Evolutionary conservation across 1,140 invertebrate species (phyloP), one percentile per base, ranked within the genome.

Genomic region (Paraescarpia echinospica): DNA sequence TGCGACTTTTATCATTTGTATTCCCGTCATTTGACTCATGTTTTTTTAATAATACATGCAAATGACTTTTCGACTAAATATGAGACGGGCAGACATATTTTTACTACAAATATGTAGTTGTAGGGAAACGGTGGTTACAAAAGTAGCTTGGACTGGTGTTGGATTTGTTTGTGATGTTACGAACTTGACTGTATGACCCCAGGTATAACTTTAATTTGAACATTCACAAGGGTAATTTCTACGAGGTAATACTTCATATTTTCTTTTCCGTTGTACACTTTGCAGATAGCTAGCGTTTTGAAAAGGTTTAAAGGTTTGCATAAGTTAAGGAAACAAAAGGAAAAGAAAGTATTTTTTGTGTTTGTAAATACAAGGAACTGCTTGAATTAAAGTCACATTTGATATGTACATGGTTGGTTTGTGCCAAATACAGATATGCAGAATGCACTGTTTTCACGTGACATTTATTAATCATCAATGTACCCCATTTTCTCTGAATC

Each of bases 381-480:
- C 59, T 77, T 77, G 59, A 27, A 77, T 77, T 77, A 77, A 77
- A 77, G 59, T 77, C 59, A 77, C 59, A 77, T 77, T 77, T 77
- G 59, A 77, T 77, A 77, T 77, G 59, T 77, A 77, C 9, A 12
- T 77, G 59, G 59, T 77, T 77, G 59, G 59, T 18, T 77, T 77
- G 59, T 77, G 59, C 59, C 59, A 77, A 77, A 77, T 77, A 77
- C 59, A 77, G 27, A 77, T 77, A 77, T 77, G 59, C 59, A 77
- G 59, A 77, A 77, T 14, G 22, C 59, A 77, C 22, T 77, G 59
- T 77, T 77, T 77, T 77, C 59, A 77, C 4, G 22, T 77, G 59
- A 77, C 27, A 31, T 77, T 77, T 77, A 77, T 77, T 77, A 77
- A 1, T 77, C 59, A 77, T 77, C 59, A 27, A 31, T 77, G 22